phyloP scores from a whole-genome alignment of 2,797 vertebrate genomes.

The Masticophis lateralis region DNA sequence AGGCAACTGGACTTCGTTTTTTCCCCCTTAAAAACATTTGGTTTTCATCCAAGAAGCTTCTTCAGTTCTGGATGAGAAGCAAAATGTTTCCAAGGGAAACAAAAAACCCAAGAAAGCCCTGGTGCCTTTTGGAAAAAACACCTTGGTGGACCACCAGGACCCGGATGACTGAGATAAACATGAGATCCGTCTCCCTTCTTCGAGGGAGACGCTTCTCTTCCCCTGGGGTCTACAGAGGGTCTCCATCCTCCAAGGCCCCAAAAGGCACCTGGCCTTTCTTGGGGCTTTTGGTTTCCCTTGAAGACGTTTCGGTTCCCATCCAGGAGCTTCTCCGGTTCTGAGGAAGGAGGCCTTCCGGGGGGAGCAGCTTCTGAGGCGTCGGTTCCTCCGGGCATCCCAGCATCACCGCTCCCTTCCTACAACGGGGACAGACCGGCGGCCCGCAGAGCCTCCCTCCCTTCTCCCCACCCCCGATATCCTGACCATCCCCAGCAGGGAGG shows the following conservation, averaged over 20 bases:
- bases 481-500: not conserved
- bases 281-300: no score
- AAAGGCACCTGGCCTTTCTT: not conserved
- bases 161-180: no score
- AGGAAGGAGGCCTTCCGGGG: not conserved
- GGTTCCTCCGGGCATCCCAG: rapidly evolving
- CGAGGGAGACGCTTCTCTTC: no score
- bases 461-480: not conserved
- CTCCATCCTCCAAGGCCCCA: not conserved
- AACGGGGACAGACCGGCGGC: not conserved
- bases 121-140: no score
- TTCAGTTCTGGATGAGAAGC: not conserved
- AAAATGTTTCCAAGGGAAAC: not conserved
- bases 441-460: not conserved
- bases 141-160: no score
- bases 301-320: not conserved
- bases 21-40: not conserved
- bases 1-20: not conserved
- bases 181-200: no score
- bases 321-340: not conserved
- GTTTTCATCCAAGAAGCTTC: not conserved
- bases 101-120: no score
- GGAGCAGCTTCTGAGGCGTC: not conserved
- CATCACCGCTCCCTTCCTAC: no score
- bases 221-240: no score